These are phyloP conservation scores for Nyctereutes procyonoides DNA, from an alignment of 2,113 vertebrate genomes.

Conservation along the genomic window DNA sequence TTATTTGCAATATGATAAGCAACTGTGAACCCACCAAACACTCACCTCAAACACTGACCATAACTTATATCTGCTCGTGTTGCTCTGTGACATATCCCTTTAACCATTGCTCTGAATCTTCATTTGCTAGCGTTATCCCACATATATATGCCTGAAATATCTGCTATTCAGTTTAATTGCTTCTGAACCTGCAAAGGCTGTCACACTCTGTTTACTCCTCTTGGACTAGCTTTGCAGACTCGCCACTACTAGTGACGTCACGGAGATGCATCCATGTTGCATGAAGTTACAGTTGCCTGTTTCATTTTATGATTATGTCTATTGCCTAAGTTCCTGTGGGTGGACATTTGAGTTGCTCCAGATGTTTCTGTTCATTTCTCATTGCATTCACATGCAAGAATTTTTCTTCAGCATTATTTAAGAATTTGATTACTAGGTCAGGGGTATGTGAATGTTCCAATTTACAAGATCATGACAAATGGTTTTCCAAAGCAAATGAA, in stretches of 20 bases:
- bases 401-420: neutral
- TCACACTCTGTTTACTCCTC: rapidly evolving
- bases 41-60: neutral
- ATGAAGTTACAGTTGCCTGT: neutral
- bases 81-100: neutral
- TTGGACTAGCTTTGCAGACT: neutral
- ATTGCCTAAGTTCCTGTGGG: neutral
- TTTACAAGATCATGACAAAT: neutral
- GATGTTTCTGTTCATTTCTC: neutral
- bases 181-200: neutral
- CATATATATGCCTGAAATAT: neutral
- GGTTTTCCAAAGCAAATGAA: neutral
- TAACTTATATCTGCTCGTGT: neutral
- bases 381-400: neutral
- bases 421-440: too few relatives aligned
- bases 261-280: neutral
- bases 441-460: neutral
- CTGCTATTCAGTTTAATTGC: too few relatives aligned
- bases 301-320: neutral
- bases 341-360: neutral
- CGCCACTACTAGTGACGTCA: rapidly evolving
- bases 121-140: neutral
- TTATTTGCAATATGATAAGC: neutral
- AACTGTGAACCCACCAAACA: neutral
- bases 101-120: neutral